These are phyloP conservation scores for Adineta ricciae DNA, from an alignment of 2,888 invertebrate genomes.

Conservation along the genomic window DNA sequence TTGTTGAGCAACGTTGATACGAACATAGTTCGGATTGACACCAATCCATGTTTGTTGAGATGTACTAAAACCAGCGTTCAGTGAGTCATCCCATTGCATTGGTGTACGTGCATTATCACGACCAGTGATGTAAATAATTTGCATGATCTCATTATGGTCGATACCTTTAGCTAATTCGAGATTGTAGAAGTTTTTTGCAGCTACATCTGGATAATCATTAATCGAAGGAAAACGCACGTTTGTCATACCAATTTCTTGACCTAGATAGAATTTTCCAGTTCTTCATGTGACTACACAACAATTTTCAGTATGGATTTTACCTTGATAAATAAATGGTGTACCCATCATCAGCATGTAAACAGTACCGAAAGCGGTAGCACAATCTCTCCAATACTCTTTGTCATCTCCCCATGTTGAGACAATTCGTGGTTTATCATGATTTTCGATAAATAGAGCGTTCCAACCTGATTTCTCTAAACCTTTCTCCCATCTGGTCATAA, in stretches of 20 bases:
- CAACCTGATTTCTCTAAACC: not conserved
- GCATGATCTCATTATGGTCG: not conserved
- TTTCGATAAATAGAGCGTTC: conserved; percentile 13
- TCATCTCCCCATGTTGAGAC: conserved; percentile 8
- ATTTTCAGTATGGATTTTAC: not conserved
- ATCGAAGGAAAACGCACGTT: not conserved
- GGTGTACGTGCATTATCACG: conserved; percentile 44
- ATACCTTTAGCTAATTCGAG: conserved; percentile 12
- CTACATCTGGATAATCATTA: not conserved
- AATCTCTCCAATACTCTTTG: not conserved
- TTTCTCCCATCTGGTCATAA: conserved; percentile 18
- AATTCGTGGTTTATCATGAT: conserved; percentile 19
- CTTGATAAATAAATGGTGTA: conserved; percentile 1
- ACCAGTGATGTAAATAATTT: not conserved
- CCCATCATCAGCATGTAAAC: conserved; percentile 17
- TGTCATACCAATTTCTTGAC: conserved; percentile 22
- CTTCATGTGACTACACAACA: too few relatives aligned
- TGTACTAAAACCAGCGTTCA: conserved; percentile 27
- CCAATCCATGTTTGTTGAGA: conserved; percentile 25
- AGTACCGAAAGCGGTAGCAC: not conserved
- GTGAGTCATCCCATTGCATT: conserved; percentile 45
- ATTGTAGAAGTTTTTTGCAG: conserved; percentile 4
- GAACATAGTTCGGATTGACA: conserved; percentile 15
- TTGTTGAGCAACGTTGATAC: not conserved
- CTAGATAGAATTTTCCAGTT: not conserved